A percentile compares a stretch with the other conserved stretches of the same genome.
Conservation (phyloP, 2,113 vertebrate genomes). For the Misgurnus mizolepis region DNA sequence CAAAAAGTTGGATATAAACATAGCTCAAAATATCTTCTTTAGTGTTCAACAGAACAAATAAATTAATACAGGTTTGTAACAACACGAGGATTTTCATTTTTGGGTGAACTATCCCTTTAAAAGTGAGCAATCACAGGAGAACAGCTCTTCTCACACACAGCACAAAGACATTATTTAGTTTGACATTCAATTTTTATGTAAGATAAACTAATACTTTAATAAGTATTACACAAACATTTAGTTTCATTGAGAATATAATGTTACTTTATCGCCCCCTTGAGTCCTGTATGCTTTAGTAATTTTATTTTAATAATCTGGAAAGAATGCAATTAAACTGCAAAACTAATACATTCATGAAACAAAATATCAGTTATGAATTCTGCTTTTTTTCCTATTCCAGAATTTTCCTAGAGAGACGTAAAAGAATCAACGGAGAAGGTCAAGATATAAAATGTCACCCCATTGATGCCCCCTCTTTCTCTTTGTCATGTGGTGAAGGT, state of each 20-base stretch:
- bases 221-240: not conserved
- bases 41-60: no score
- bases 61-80: no score
- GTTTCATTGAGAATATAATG: not conserved
- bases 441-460: slow-evolving; percentile 37
- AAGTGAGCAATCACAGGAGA: no score
- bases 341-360: not conserved
- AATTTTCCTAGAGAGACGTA: slow-evolving; percentile 42
- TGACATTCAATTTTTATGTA: no score
- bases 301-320: not conserved
- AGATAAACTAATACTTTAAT: no score
- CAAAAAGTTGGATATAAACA: no score
- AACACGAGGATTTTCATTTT: no score
- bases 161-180: no score
- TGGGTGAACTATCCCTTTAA: no score
- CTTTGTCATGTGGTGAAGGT: slow-evolving; percentile 31
- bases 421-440: slow-evolving; percentile 42
- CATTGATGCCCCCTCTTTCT: not conserved
- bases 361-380: not conserved
- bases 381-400: slow-evolving; percentile 34
- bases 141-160: no score
- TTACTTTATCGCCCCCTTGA: not conserved
- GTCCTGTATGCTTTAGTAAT: not conserved
- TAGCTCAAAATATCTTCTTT: no score
- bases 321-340: not conserved